Conservation (phyloP, 1,140 invertebrate genomes). For the Lucilia cuprina region DNA sequence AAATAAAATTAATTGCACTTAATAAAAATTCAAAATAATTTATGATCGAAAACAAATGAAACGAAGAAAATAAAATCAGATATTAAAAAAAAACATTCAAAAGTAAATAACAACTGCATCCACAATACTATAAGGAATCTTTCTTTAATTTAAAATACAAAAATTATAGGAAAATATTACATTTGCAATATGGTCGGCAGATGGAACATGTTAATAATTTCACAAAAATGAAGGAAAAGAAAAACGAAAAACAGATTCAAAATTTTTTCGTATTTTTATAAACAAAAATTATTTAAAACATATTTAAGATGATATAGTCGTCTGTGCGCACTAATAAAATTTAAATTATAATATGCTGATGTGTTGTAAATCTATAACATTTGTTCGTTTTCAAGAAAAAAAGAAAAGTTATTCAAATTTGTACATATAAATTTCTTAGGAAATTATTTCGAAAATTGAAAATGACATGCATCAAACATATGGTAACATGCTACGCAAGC, state of each 20-base stretch:
- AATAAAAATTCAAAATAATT: neutral
- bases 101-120: neutral
- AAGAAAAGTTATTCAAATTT: neutral
- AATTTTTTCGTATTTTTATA: neutral
- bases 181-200: neutral
- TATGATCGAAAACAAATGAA: neutral
- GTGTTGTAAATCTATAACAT: neutral
- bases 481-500: neutral
- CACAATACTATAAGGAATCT: neutral
- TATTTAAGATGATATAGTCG: neutral
- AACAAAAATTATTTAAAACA: neutral
- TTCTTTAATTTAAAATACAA: neutral
- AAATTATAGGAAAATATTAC: neutral
- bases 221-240: neutral
- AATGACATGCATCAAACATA: slow-evolving; percentile 5
- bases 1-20: neutral
- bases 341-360: neutral
- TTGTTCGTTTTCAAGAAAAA: neutral
- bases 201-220: slow-evolving; percentile 16
- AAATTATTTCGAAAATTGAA: neutral
- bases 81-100: neutral
- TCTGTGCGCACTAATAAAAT: neutral
- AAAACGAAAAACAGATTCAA: neutral
- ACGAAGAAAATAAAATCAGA: neutral
- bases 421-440: neutral